Base-by-base conservation (phyloP, 1,140 invertebrate species). In the Elysia chlorotica region DNA sequence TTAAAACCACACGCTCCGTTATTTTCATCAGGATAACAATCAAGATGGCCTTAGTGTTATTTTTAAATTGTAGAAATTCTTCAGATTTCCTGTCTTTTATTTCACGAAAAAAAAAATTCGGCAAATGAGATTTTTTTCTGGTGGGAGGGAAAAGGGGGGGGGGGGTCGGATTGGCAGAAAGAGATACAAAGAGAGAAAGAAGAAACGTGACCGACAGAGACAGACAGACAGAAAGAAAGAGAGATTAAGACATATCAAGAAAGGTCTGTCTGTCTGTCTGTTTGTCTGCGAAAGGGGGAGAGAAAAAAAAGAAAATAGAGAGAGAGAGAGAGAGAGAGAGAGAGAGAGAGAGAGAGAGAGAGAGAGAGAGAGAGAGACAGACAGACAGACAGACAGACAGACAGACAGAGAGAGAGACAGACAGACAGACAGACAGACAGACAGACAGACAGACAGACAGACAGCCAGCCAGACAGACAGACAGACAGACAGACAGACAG, bases 201-300 rank as follows among this genome's bases (percentile, higher is more conserved):
- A 41, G 2, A 23, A 33, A n/a, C 33, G 37, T 21, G 37, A 66
- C 5, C 19, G 35, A 37, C n/a, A 66, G 38, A 33, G 23, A 37
- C 2, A 65, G 23, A 4, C 21, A 73, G 35, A 41, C 36, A 19
- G 54, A 72, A 54, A 57, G 41, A n/a, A 37, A 75, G 48, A 68
- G 28, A 38, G 28, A 71, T n/a, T n/a, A n/a, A n/a, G n/a, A n/a
- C n/a, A n/a, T n/a, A n/a, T n/a, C n/a, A n/a, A n/a, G n/a, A n/a
- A n/a, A n/a, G n/a, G n/a, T n/a, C n/a, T n/a, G n/a, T n/a, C n/a
- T n/a, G n/a, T n/a, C n/a, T n/a, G n/a, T n/a, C n/a, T n/a, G n/a
- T n/a, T n/a, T n/a, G n/a, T n/a, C n/a, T 23, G 48, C 65, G n/a
- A 61, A 38, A n/a, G 35, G 69, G 28, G 31, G 36, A 30, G n/a